phyloP scores from a whole-genome alignment of 2,888 invertebrate species.

The Emmelina monodactyla region DNA sequence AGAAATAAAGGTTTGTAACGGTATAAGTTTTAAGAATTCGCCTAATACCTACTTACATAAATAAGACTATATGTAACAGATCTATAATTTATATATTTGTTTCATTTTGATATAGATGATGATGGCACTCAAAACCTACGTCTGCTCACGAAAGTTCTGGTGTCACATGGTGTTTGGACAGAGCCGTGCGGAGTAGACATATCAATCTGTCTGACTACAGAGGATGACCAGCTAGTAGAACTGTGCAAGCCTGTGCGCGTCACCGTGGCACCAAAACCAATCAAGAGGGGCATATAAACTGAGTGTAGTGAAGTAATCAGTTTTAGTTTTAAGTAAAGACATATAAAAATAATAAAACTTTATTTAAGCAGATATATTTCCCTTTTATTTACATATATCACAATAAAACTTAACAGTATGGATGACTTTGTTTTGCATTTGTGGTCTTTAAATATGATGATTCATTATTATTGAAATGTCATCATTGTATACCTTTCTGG shows the following conservation, averaged over 20 bases:
- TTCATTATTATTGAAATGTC: too few relatives aligned
- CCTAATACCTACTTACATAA: background rate
- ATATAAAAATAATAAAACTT: too few relatives aligned
- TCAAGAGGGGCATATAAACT: conserved; percentile 79
- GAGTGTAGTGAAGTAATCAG: too few relatives aligned
- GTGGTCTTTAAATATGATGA: too few relatives aligned
- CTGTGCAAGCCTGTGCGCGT: conserved; percentile 87
- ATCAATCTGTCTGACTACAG: conserved; percentile 80
- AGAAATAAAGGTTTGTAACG: background rate
- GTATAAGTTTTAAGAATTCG: background rate
- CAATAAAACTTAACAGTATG: too few relatives aligned
- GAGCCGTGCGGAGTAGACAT: conserved; percentile 91
- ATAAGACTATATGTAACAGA: too few relatives aligned
- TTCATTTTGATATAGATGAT: conserved; percentile 55
- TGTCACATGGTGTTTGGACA: conserved; percentile 93
- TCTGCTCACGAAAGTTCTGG: conserved; percentile 83
- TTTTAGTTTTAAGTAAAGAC: too few relatives aligned
- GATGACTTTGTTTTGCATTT: too few relatives aligned
- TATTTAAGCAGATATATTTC: too few relatives aligned
- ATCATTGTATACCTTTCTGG: too few relatives aligned
- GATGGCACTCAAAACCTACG: conserved; percentile 69
- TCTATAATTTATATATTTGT: too few relatives aligned
- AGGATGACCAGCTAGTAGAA: conserved; percentile 69
- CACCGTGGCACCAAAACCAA: conserved; percentile 87
- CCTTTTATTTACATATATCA: too few relatives aligned